phyloP scores from a whole-genome alignment of 2,113 vertebrate genomes.

The Dasyurus viverrinus region DNA sequence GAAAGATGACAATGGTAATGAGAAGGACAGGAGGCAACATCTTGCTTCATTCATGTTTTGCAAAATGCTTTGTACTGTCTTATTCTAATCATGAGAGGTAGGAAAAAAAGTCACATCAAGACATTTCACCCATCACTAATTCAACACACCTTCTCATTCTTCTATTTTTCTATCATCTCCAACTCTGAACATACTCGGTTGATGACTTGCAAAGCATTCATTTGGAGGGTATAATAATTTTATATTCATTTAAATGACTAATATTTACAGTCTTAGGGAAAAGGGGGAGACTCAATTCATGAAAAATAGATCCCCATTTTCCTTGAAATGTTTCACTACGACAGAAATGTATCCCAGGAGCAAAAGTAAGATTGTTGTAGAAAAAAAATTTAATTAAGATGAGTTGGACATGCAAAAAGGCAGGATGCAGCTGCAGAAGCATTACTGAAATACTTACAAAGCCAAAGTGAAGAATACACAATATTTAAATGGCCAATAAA shows the following conservation, averaged over 20 bases:
- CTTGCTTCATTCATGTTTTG: neutral
- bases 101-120: neutral
- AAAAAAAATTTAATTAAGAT: conserved; percentile 68
- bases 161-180: neutral
- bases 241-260: conserved; percentile 56
- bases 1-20: neutral
- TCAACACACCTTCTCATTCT: neutral
- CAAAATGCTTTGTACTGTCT: neutral
- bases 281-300: neutral
- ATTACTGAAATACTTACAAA: conserved; percentile 11
- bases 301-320: conserved; percentile 50
- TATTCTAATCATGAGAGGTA: neutral
- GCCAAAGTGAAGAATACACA: neutral
- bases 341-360: conserved; percentile 49
- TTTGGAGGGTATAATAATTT: conserved; percentile 50
- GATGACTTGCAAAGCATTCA: conserved; percentile 44
- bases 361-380: conserved; percentile 45
- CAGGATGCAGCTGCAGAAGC: neutral
- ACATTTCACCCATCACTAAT: conserved; percentile 41
- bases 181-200: neutral
- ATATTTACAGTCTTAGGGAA: conserved; percentile 29
- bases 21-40: neutral
- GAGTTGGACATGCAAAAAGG: conserved; percentile 34
- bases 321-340: conserved; percentile 37
- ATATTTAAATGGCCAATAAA: conserved; percentile 46